Conservation (phyloP, 1,140 invertebrate species). For the Vanessa atalanta region DNA sequence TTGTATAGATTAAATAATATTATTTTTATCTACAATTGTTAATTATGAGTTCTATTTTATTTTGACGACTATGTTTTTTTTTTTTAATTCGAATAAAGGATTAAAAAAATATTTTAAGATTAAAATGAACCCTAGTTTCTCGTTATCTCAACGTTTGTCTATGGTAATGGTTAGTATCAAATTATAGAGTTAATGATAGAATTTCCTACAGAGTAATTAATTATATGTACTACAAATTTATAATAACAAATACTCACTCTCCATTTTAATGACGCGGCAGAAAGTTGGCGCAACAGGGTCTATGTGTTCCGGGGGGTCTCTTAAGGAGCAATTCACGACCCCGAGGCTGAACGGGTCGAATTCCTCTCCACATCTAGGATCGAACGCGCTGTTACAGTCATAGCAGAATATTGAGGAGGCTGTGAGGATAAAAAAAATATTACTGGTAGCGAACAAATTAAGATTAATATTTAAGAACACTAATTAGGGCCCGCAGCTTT, state of each 20-base stretch:
- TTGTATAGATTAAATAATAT: too few relatives aligned
- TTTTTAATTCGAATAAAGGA: too few relatives aligned
- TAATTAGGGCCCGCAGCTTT: too few relatives aligned
- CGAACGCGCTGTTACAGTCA: slow-evolving; percentile 92
- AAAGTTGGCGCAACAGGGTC: slow-evolving; percentile 83
- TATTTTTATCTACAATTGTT: too few relatives aligned
- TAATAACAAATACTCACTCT: slow-evolving; percentile 55
- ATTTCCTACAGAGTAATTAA: too few relatives aligned
- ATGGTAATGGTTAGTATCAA: too few relatives aligned
- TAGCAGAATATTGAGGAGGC: slow-evolving; percentile 83
- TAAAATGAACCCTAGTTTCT: too few relatives aligned
- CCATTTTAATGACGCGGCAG: slow-evolving; percentile 84
- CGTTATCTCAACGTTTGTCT: too few relatives aligned
- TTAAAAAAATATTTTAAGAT: too few relatives aligned
- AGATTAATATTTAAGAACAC: background rate
- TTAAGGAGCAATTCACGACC: slow-evolving; percentile 90
- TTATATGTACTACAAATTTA: background rate
- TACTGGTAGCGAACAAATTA: background rate
- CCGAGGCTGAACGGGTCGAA: slow-evolving; percentile 91
- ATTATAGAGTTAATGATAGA: too few relatives aligned
- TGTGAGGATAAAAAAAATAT: slow-evolving; percentile 32
- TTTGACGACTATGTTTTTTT: too few relatives aligned
- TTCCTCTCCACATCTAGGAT: slow-evolving; percentile 91
- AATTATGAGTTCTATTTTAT: too few relatives aligned
- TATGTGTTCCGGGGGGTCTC: slow-evolving; percentile 86